Evolutionary conservation across 2,797 vertebrate genomes (phyloP), one percentile per base, ranked within the genome.

Genomic region (Gallirallus australis): DNA sequence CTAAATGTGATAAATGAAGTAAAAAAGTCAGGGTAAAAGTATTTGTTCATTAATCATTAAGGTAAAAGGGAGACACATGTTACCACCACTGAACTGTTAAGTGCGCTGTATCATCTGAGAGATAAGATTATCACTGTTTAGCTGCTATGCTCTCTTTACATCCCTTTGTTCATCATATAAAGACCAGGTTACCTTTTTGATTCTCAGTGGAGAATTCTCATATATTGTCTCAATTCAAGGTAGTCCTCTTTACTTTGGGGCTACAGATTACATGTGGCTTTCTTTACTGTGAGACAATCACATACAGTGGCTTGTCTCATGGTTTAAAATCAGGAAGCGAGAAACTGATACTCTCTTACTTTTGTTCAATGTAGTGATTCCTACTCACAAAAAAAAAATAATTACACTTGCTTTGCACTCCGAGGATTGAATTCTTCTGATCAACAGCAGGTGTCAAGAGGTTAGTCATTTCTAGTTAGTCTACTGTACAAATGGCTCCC

Each of bases 281-380:
- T 69, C 23, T 56, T 82, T 61, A 23, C 27, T 47, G 66, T 66
- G 66, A 86, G 17, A 47, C 12, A 77, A 27, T 37, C 19, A 31
- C 24, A 40, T 3, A 6, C 3, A 56, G 19, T 68, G 23, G 3
- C 11, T 7, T 0, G 0, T 37, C 45, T 64, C 21, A 60, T 16
- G 23, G 8, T 11, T 70, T 69, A 82, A 47, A 80, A 70, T 21
- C 35, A 82, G 31, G 21, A 68, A 70, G 7, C 7, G 45, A 70
- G 23, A 6, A 53, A 45, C 2, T 39, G 53, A 57, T 56, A 19
- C 4, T 50, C 3, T 50, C 13, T 77, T 23, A 40, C 1, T 63
- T 68, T 48, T 66, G 33, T 56, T 71, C 70, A 68, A 53, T 33
- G 40, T 4, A 59, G 23, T 18, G 54, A 70, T 53, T 40, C 28